Evolutionary conservation across 2,797 vertebrate genomes (phyloP).

Genomic region (Dallia pectoralis): DNA sequence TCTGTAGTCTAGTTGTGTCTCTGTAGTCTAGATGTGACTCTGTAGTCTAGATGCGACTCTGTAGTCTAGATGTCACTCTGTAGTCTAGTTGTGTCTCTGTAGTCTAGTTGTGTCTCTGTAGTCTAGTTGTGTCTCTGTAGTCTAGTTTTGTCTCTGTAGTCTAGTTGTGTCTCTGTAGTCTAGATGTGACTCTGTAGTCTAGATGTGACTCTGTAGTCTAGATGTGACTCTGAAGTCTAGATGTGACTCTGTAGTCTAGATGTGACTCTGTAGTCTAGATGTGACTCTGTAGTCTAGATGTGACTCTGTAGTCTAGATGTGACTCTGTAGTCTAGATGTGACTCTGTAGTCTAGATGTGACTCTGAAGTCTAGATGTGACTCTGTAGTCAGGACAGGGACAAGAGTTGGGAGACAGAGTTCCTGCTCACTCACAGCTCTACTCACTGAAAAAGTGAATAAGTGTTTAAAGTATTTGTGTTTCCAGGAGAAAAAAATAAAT

Average conservation of each 20-base stretch:
- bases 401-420: slow-evolving; percentile 54
- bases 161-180: neutral
- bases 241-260: neutral
- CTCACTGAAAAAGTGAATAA: slow-evolving; percentile 13
- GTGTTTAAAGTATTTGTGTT: slow-evolving; percentile 49
- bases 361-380: neutral
- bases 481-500: slow-evolving; percentile 41
- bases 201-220: too few relatives aligned
- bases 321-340: too few relatives aligned
- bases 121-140: neutral
- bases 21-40: neutral
- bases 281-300: neutral
- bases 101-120: neutral
- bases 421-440: slow-evolving; percentile 49
- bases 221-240: too few relatives aligned
- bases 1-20: neutral
- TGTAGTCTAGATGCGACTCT: neutral
- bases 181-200: neutral
- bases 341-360: too few relatives aligned
- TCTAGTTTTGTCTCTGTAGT: too few relatives aligned
- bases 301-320: neutral
- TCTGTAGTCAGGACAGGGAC: slow-evolving; percentile 10
- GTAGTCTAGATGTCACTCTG: neutral
- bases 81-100: neutral
- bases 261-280: neutral